Conservation (phyloP, 1,140 invertebrate genomes). For the Plodia interpunctella region DNA sequence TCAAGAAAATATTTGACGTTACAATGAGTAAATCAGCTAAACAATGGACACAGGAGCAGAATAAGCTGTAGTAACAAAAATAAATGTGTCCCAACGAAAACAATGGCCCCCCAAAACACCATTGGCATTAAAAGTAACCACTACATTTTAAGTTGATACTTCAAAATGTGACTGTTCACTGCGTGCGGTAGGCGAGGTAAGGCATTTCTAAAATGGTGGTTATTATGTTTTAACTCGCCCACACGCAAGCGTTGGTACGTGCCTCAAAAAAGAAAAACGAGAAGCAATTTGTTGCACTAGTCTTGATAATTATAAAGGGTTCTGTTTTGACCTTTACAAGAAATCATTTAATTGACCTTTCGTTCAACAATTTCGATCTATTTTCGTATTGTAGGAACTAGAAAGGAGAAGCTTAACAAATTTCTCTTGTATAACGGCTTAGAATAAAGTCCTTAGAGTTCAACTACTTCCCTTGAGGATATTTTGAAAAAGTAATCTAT, state of each 20-base stretch:
- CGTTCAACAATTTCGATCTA: slow-evolving; percentile 20
- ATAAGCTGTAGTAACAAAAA: slow-evolving; percentile 48
- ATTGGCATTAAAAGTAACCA: slow-evolving; percentile 54
- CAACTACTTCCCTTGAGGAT: slow-evolving; percentile 50
- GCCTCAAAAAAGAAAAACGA: slow-evolving; percentile 33
- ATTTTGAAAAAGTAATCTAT: slow-evolving; percentile 74
- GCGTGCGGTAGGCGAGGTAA: slow-evolving; percentile 54
- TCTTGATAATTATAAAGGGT: slow-evolving; percentile 42
- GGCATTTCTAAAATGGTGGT: slow-evolving; percentile 47
- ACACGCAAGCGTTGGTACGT: slow-evolving; percentile 50
- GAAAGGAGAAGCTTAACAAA: slow-evolving; percentile 34
- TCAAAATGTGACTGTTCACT: slow-evolving; percentile 51
- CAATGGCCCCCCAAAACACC: slow-evolving; percentile 42
- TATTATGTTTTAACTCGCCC: slow-evolving; percentile 56
- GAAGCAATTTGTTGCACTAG: slow-evolving; percentile 41
- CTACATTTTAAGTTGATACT: slow-evolving; percentile 50
- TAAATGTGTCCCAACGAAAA: slow-evolving; percentile 59
- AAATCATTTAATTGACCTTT: slow-evolving; percentile 15
- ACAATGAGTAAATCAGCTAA: slow-evolving; percentile 13
- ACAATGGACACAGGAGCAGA: slow-evolving; percentile 37
- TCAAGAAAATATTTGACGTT: background rate
- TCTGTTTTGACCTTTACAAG: slow-evolving; percentile 34
- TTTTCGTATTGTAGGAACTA: slow-evolving; percentile 33
- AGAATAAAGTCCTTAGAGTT: slow-evolving; percentile 40
- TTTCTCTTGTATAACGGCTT: slow-evolving; percentile 40